Percentiles rank a stretch among this genome's conserved stretches.
Conservation (phyloP, 2,797 vertebrate species). For the Eidolon dupreanum region DNA sequence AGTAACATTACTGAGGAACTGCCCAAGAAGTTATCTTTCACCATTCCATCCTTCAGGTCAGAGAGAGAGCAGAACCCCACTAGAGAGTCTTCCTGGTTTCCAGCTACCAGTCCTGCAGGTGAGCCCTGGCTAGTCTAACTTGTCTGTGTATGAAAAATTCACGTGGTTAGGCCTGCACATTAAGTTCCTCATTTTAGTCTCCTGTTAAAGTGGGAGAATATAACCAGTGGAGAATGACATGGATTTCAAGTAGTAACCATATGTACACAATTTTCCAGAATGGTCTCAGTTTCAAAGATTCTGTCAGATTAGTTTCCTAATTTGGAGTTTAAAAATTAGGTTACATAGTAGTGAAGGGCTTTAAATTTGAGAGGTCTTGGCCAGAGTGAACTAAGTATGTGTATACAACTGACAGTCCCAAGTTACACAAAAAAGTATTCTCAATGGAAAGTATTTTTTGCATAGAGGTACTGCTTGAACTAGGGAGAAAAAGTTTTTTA, state of each 20-base stretch:
- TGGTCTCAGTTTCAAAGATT: conserved; percentile 42
- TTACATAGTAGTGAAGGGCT: neutral
- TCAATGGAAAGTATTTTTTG: conserved; percentile 18
- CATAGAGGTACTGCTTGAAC: neutral
- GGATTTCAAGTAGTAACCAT: neutral
- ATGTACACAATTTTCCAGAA: conserved; percentile 36
- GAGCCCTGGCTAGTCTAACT: neutral
- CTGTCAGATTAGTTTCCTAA: conserved; percentile 20
- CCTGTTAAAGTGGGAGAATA: neutral
- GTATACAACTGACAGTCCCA: neutral
- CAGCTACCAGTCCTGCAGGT: conserved; percentile 73
- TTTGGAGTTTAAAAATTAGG: conserved; percentile 52
- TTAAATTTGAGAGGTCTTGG: conserved; percentile 28
- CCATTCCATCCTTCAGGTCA: conserved; percentile 63
- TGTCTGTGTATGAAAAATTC: neutral
- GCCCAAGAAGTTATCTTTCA: neutral
- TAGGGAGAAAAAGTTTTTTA: neutral
- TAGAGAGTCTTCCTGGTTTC: conserved; percentile 53
- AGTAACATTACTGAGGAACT: conserved; percentile 7
- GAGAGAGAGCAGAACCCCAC: conserved; percentile 36
- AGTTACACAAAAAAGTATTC: conserved; percentile 26
- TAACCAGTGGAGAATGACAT: neutral
- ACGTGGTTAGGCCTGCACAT: neutral
- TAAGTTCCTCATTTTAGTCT: neutral
- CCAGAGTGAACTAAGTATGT: neutral